Conservation (phyloP, 2,888 invertebrate species). For the Andrena bicolor region DNA sequence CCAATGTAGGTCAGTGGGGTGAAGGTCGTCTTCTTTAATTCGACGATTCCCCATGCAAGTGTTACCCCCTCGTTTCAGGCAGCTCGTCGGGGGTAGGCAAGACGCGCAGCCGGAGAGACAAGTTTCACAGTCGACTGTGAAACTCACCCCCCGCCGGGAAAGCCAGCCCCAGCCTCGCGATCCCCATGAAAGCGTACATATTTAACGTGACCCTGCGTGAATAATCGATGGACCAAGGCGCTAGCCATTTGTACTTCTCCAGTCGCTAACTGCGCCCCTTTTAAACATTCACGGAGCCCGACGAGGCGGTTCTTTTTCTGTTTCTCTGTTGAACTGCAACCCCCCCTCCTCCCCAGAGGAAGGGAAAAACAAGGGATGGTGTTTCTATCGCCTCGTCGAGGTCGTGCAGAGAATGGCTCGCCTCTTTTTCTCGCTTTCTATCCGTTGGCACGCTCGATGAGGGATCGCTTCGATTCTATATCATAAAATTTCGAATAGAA, state of each 20-base stretch:
- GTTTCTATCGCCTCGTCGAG: conserved; percentile 27
- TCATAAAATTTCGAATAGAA: conserved; percentile 34
- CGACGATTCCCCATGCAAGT: conserved; percentile 87
- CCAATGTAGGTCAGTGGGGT: conserved; percentile 81
- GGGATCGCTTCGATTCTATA: conserved; percentile 2
- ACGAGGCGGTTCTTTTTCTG: conserved; percentile 70
- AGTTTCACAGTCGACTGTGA: conserved; percentile 51
- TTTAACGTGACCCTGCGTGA: conserved; percentile 81
- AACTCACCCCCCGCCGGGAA: conserved; percentile 55
- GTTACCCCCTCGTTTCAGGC: conserved; percentile 45
- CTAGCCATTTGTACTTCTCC: conserved; percentile 83
- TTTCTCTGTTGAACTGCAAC: conserved; percentile 47
- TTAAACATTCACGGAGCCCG: conserved; percentile 79
- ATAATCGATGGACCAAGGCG: conserved; percentile 80
- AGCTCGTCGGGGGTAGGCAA: conserved; percentile 11
- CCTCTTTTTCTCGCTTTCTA: neutral
- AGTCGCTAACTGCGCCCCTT: conserved; percentile 80
- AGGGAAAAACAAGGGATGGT: conserved; percentile 25
- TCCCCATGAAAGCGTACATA: conserved; percentile 75
- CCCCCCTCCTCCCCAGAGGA: neutral
- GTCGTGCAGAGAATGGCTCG: neutral
- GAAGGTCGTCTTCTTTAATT: conserved; percentile 75
- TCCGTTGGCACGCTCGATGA: conserved; percentile 8
- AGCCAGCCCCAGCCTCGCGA: conserved; percentile 58
- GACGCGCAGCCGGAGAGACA: conserved; percentile 49